phyloP scores from a whole-genome alignment of 2,888 invertebrate species.

The Cepaea hortensis region DNA sequence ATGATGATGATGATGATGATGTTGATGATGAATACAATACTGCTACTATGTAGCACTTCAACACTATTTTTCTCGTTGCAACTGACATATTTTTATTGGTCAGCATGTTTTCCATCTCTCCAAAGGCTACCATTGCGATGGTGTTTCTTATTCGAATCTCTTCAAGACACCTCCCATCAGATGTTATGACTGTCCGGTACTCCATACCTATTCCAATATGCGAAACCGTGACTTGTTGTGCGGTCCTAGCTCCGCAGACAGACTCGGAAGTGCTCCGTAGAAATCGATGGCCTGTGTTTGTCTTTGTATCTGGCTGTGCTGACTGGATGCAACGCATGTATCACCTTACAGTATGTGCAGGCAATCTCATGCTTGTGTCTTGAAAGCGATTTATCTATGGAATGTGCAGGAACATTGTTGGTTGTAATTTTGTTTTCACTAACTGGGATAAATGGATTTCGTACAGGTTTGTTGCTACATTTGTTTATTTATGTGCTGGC shows the following conservation, averaged over 20 bases:
- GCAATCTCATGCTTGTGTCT: not conserved
- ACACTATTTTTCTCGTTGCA: too few relatives aligned
- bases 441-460: slow-evolving; percentile 18
- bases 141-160: too few relatives aligned
- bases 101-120: too few relatives aligned
- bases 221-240: not conserved
- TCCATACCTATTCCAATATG: not conserved
- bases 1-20: too few relatives aligned
- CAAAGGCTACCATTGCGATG: too few relatives aligned
- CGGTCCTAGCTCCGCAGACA: not conserved
- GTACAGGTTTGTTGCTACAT: slow-evolving; percentile 25
- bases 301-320: not conserved
- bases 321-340: not conserved
- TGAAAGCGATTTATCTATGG: slow-evolving; percentile 30
- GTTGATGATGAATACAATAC: too few relatives aligned
- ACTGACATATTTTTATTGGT: too few relatives aligned
- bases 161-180: too few relatives aligned
- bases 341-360: not conserved
- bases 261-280: slow-evolving; percentile 14
- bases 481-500: not conserved
- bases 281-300: slow-evolving; percentile 2
- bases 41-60: too few relatives aligned
- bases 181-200: too few relatives aligned
- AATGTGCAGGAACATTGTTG: slow-evolving; percentile 27
- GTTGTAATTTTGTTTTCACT: slow-evolving; percentile 9